Evolutionary conservation across 2,888 invertebrate species (phyloP).

Genomic region (Gymnosoma rotundatum): DNA sequence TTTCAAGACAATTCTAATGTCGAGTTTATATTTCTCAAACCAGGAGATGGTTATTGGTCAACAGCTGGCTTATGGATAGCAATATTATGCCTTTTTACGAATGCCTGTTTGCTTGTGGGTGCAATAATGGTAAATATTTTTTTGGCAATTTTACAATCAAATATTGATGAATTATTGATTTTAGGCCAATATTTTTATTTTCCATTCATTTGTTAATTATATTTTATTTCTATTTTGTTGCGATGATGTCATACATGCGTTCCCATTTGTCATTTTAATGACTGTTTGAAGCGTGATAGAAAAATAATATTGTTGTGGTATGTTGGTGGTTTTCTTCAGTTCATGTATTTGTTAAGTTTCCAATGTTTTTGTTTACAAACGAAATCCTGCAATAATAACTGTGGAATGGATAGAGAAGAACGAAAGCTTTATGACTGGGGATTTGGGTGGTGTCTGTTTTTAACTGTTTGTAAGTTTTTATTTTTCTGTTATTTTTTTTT

Average conservation of each 20-base stretch:
- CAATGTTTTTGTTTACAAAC: conserved; percentile 50
- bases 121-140: conserved; percentile 29
- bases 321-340: conserved; percentile 44
- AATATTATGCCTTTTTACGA: conserved; percentile 34
- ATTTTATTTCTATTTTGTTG: conserved; percentile 15
- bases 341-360: conserved; percentile 36
- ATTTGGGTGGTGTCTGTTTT: conserved; percentile 50
- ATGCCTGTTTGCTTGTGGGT: conserved; percentile 18
- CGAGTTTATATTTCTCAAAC: background rate
- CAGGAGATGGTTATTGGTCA: conserved; percentile 48
- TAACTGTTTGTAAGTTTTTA: conserved; percentile 53
- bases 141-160: background rate
- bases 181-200: background rate
- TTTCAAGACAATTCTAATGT: background rate
- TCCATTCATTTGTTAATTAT: background rate
- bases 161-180: conserved; percentile 43
- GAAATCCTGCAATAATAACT: conserved; percentile 41
- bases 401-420: conserved; percentile 10
- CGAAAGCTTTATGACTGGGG: conserved; percentile 9
- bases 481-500: background rate
- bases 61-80: conserved; percentile 44
- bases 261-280: background rate
- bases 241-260: background rate
- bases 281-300: background rate
- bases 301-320: conserved; percentile 46